Evolutionary conservation across 1,140 invertebrate genomes (phyloP).

Genomic region (Cotesia glomerata): DNA sequence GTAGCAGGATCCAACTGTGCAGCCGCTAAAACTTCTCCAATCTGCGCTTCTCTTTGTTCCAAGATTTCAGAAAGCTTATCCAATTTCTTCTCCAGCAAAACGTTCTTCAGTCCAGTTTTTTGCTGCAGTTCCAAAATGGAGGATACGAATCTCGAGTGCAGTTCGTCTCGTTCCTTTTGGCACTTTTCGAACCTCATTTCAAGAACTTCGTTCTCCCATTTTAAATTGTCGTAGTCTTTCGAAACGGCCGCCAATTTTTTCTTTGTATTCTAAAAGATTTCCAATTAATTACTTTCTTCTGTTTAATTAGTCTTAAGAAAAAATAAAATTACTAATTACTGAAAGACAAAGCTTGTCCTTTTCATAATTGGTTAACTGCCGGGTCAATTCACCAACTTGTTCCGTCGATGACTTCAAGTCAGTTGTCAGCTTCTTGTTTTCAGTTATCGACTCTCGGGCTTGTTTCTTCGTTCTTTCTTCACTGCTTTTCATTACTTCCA

Average conservation of each 20-base stretch:
- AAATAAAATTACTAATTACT: constrained; percentile 40
- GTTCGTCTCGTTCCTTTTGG: constrained; percentile 77
- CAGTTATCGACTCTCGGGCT: constrained; percentile 68
- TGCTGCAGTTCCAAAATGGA: constrained; percentile 87
- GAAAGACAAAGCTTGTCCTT: constrained; percentile 73
- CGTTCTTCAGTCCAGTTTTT: constrained; percentile 78
- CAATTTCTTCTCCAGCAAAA: constrained; percentile 79
- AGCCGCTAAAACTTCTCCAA: constrained; percentile 72
- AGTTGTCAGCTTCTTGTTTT: constrained; percentile 75
- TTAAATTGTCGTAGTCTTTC: constrained; percentile 77
- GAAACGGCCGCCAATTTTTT: constrained; percentile 58
- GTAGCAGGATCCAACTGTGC: constrained; percentile 67
- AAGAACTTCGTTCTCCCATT: constrained; percentile 78
- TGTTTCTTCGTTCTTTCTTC: constrained; percentile 79
- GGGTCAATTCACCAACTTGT: constrained; percentile 72
- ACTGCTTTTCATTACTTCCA: constrained; percentile 80
- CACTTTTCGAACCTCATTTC: constrained; percentile 80
- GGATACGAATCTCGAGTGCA: constrained; percentile 79
- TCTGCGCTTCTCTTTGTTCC: constrained; percentile 73
- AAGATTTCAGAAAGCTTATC: constrained; percentile 69
- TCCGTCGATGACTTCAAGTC: constrained; percentile 74
- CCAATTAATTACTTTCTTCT: constrained; percentile 2
- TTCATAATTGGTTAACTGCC: constrained; percentile 80
- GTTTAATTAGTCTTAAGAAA: not conserved
- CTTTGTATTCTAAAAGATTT: constrained; percentile 71